Base-by-base conservation (phyloP, 2,797 vertebrate genomes). In the Alosa sapidissima region DNA sequence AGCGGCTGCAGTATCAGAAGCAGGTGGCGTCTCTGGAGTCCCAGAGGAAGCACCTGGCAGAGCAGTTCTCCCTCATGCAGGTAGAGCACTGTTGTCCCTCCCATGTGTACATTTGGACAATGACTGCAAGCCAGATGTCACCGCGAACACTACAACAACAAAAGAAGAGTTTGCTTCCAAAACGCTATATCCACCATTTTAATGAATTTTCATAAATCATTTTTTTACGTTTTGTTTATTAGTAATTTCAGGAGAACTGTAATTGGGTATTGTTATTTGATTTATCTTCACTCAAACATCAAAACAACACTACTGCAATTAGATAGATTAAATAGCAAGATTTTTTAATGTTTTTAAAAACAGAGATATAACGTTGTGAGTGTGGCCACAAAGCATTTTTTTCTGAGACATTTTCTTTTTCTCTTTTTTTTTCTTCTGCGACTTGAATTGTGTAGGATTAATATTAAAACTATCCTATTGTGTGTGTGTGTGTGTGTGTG, bases 21-120 rank as follows among this genome's bases (percentile, higher is more conserved):
- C 97, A 97, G 90, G 91, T 97, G 88, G 90, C 94, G 33, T 93
- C 93, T 0, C 91, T 98, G 92, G 97, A 99, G 91, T 94, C 94
- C 0, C 97, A 98, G 90, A 97, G 97, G 90, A 96, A 95, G 89
- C 94, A 92, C 41, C 92, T 99, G 89, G 94, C 93, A 11, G 96
- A 98, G 84, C 96, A 98, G 86, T 95, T 95, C 14, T 92, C 95
- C 82, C 92, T 93, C 13, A 87, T 96, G 83, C 97, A 97, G 94
- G 97, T 98, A 95, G 83, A 84, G 7, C n/a, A 13, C 58, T 60
- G 58, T 5, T 58, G 55, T 5, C 4, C 21, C 5, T 21, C 55
- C 21, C 21, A n/a, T 6, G 16, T 19, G 5, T 3, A 58, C 19
- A 16, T 1, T 58, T 58, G 0, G n/a, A 19, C 16, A 6, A 7